Conservation (phyloP, 1,140 invertebrate genomes). For the Eupristina koningsbergeri region DNA sequence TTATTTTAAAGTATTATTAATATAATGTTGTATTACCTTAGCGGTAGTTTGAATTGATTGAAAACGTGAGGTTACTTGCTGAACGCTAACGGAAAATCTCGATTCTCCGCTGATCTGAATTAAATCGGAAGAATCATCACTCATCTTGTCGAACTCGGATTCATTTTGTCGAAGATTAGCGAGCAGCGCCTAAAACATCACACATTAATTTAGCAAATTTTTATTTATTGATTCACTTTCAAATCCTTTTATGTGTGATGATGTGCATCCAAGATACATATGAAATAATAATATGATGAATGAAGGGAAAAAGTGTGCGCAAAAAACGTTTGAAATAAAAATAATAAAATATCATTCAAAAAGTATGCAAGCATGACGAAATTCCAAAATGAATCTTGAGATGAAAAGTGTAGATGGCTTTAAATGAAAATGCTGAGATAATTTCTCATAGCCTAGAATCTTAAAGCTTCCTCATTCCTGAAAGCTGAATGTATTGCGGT, state of each 20-base stretch:
- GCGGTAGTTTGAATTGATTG: slow-evolving; percentile 91
- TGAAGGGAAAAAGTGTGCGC: slow-evolving; percentile 2
- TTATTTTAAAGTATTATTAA: too few relatives aligned
- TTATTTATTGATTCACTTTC: neutral
- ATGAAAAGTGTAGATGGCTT: slow-evolving; percentile 44
- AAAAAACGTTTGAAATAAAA: neutral
- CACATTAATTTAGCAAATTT: slow-evolving; percentile 13
- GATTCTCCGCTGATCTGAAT: slow-evolving; percentile 90
- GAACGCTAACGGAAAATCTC: slow-evolving; percentile 91
- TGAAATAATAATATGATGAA: slow-evolving; percentile 7
- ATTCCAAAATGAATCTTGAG: neutral
- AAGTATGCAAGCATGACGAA: slow-evolving; percentile 26
- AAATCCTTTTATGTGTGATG: slow-evolving; percentile 4
- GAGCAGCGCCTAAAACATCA: slow-evolving; percentile 79
- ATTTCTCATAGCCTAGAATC: neutral
- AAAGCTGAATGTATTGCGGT: slow-evolving; percentile 28
- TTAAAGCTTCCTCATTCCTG: slow-evolving; percentile 17
- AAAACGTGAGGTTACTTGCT: slow-evolving; percentile 93
- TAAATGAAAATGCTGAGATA: slow-evolving; percentile 45
- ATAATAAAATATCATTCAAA: slow-evolving; percentile 6
- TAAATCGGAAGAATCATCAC: slow-evolving; percentile 90
- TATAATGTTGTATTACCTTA: slow-evolving; percentile 78
- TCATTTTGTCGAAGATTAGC: slow-evolving; percentile 86
- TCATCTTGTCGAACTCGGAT: slow-evolving; percentile 90
- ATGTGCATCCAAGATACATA: slow-evolving; percentile 45